Base-by-base conservation (phyloP, 2,888 invertebrate genomes). In the Campoletis raptor region DNA sequence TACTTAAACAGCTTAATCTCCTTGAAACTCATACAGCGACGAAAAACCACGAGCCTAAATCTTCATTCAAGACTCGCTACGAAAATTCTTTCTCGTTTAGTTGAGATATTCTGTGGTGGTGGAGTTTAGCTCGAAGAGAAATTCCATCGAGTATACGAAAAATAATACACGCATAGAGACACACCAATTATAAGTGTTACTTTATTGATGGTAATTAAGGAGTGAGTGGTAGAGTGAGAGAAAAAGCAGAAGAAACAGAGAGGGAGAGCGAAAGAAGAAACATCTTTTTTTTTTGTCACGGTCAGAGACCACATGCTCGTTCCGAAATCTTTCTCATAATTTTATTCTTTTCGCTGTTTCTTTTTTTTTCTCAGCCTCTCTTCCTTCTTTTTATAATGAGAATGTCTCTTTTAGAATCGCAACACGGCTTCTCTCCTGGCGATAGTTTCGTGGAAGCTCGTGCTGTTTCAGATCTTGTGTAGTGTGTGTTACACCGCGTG, bases 181-280 rank as follows among this genome's bases (percentile, higher is more conserved):
- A 45, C 67, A 61, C 83, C 86, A 81, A 86, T 83, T 86, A 86
- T 81, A 86, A 86, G 86, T 86, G 86, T 86, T 83, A 86, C 86
- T 86, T 86, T 86, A 86, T 86, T 64, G 81, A 73, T 54, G 86
- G 74, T 81, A 83, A 86, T 86, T 83, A 86, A 86, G 83, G 42
- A 78, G 57, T 67, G 73, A 61, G 81, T 77, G 66, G 81, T 30
- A 24, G 69, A 40, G 73, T 52, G 61, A 42, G 81, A 54, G 61
- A 70, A 72, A 85, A 42, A 67, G 74, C 81, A 48, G 67, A 69
- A 45, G 66, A 76, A 61, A n/a, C 52, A 57, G 72, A 76, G 72
- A 48, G 73, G 36, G 54, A 70, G 76, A 80, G 70, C 72, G 61
- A 81, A 74, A 57, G 78, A 69, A 66, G 64, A 67, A 67, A 83